Conservation (phyloP, 2,888 invertebrate species). For the Conistra vaccinii region DNA sequence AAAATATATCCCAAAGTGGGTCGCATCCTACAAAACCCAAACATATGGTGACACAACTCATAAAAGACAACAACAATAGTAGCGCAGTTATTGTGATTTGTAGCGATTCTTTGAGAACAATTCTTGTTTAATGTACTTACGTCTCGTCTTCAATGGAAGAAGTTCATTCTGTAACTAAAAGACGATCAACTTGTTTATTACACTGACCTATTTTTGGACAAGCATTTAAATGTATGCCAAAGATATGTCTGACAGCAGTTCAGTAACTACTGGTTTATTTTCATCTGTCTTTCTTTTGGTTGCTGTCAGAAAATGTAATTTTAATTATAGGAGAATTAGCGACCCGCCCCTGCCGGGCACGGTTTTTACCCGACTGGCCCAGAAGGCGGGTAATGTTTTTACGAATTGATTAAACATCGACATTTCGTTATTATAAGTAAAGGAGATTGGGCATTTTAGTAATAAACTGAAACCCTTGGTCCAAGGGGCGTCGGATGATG, state of each 20-base stretch:
- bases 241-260: constrained; percentile 30
- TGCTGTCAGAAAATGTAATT: background rate
- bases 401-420: background rate
- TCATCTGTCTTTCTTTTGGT: background rate
- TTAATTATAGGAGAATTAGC: background rate
- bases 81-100: constrained; percentile 64
- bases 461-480: too few relatives aligned
- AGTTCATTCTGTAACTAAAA: constrained; percentile 33
- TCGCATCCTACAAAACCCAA: constrained; percentile 21
- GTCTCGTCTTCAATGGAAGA: constrained; percentile 50
- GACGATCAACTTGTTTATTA: constrained; percentile 47
- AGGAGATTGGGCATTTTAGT: too few relatives aligned
- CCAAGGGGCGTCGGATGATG: too few relatives aligned
- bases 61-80: constrained; percentile 56
- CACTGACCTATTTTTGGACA: constrained; percentile 42
- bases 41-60: constrained; percentile 52
- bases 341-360: too few relatives aligned
- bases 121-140: constrained; percentile 55
- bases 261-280: constrained; percentile 30
- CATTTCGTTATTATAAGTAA: too few relatives aligned
- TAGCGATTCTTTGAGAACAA: constrained; percentile 61
- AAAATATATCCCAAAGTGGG: constrained; percentile 10
- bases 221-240: constrained; percentile 48
- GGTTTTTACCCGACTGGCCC: too few relatives aligned
- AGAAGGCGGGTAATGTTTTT: too few relatives aligned